A percentile compares a stretch with the other conserved stretches of the same genome.
These are phyloP conservation scores for Megaustenia siamemsis DNA, from an alignment of 2,888 invertebrate species.

Conservation along the genomic window DNA sequence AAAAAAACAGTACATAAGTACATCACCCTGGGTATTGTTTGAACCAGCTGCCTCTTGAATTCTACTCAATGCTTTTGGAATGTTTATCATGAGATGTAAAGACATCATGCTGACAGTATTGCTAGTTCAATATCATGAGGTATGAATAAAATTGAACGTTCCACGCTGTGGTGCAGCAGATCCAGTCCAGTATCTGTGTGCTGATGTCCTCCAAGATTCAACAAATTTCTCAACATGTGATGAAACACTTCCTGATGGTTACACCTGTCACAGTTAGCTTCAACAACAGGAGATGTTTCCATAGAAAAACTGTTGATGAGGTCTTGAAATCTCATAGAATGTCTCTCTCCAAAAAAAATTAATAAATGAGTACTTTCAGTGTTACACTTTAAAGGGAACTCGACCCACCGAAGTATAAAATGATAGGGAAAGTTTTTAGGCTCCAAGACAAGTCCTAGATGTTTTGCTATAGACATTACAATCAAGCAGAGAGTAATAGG, in stretches of 20 bases:
- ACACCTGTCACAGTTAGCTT: constrained; percentile 31
- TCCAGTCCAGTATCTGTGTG: constrained; percentile 81
- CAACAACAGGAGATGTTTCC: not conserved
- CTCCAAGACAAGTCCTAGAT: constrained; percentile 84
- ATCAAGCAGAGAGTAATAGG: constrained; percentile 84
- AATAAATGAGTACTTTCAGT: constrained; percentile 34
- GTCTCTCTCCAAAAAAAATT: constrained; percentile 30
- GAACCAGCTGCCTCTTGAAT: constrained; percentile 20
- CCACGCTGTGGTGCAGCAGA: constrained; percentile 82
- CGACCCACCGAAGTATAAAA: constrained; percentile 83
- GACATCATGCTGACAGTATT: constrained; percentile 82
- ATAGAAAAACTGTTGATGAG: constrained; percentile 2
- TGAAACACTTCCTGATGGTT: constrained; percentile 81
- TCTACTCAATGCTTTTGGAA: constrained; percentile 66
- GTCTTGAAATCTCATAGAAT: not conserved
- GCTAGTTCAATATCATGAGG: constrained; percentile 82
- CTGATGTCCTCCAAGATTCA: constrained; percentile 83
- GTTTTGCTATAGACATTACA: constrained; percentile 83
- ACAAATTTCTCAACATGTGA: constrained; percentile 83
- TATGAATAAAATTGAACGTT: constrained; percentile 82
- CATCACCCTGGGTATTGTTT: not conserved
- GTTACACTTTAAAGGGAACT: constrained; percentile 81
- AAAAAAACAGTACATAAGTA: not conserved
- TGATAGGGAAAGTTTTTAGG: constrained; percentile 84
- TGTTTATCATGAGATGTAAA: constrained; percentile 80